A percentile compares a stretch with the other conserved stretches of the same genome.
phyloP scores from a whole-genome alignment of 2,888 invertebrate genomes.

The Drosophila neotestacea region DNA sequence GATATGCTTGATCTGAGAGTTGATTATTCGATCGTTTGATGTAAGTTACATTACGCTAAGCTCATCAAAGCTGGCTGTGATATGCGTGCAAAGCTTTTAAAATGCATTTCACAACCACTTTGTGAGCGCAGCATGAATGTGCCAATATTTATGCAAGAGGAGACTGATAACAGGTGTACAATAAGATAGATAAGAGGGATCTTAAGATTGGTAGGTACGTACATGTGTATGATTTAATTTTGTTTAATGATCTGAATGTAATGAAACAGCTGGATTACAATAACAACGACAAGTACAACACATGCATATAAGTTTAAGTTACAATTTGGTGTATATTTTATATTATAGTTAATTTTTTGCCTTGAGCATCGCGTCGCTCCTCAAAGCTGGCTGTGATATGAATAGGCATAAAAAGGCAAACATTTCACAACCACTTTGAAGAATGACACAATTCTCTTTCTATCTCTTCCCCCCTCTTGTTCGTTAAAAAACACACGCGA shows the following conservation, averaged over 20 bases:
- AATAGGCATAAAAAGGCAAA: conserved; percentile 85
- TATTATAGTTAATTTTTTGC: not conserved
- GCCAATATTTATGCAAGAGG: conserved; percentile 50
- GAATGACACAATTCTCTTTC: conserved; percentile 86
- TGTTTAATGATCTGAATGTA: conserved; percentile 43
- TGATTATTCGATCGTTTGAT: conserved; percentile 49
- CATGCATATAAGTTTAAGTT: conserved; percentile 5
- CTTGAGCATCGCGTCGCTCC: conserved; percentile 89
- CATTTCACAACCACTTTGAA: conserved; percentile 97
- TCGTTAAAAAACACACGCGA: conserved; percentile 35
- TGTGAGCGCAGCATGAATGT: conserved; percentile 87
- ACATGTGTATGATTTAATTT: conserved; percentile 38
- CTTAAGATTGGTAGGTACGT: not conserved
- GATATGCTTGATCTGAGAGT: conserved; percentile 44
- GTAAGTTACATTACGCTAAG: conserved; percentile 86
- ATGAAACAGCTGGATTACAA: conserved; percentile 28
- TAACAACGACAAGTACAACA: conserved; percentile 6
- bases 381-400: conserved; percentile 99
- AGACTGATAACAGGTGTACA: conserved; percentile 13
- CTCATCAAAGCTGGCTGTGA: conserved; percentile 99
- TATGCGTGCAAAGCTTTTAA: conserved; percentile 88
- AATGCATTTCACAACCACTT: conserved; percentile 93
- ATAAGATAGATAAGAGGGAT: conserved; percentile 3
- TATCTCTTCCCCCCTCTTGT: conserved; percentile 23
- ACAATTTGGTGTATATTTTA: conserved; percentile 12